Conservation (phyloP, 2,113 vertebrate species). For the Hyla sarda region DNA sequence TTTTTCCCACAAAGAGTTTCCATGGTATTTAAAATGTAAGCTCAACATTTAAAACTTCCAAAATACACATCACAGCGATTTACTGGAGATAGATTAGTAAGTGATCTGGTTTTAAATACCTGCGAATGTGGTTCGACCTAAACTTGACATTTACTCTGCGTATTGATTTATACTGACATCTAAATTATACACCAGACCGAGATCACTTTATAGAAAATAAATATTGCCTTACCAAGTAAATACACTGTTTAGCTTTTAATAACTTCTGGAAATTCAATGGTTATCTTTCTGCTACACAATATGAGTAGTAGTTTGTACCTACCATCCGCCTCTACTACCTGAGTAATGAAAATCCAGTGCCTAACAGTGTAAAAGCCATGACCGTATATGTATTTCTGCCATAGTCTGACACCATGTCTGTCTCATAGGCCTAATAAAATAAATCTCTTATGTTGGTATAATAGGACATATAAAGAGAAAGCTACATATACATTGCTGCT, state of each 20-base stretch:
- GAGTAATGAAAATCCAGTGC: background rate
- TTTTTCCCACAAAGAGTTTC: background rate
- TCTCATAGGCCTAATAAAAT: no score
- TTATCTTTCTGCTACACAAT: background rate
- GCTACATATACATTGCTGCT: no score
- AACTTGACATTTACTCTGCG: slow-evolving; percentile 17
- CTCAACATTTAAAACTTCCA: slow-evolving; percentile 1
- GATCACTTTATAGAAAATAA: slow-evolving; percentile 7
- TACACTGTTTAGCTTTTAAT: background rate
- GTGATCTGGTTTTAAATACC: slow-evolving; percentile 21
- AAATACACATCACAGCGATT: slow-evolving; percentile 4
- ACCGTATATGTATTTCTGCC: no score
- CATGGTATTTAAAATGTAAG: background rate
- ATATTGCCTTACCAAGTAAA: background rate
- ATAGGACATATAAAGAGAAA: no score
- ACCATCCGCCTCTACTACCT: background rate
- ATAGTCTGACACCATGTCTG: no score
- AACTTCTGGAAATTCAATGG: no score
- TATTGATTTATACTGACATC: slow-evolving; percentile 32
- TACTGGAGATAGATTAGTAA: background rate
- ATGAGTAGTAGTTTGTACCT: background rate
- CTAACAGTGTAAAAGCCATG: no score
- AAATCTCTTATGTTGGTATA: no score
- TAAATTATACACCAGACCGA: slow-evolving; percentile 22
- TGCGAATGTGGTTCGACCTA: background rate